Percentiles rank a stretch among this genome's conserved stretches.
phyloP scores from a whole-genome alignment of 2,888 invertebrate genomes.

The Volucella inanis region DNA sequence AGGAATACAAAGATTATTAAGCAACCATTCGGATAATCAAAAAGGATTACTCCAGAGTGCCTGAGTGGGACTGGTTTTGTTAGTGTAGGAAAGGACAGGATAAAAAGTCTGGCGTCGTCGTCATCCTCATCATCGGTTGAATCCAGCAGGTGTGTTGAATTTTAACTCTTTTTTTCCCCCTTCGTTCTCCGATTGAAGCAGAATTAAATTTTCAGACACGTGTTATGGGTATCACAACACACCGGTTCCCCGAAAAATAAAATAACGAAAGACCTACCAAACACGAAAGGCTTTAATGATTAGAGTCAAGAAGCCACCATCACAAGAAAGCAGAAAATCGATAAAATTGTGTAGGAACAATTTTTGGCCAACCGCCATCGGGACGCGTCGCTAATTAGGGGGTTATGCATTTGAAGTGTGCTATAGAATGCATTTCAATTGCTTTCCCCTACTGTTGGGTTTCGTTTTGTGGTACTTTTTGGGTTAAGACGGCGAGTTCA shows the following conservation, averaged over 20 bases:
- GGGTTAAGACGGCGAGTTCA: conserved; percentile 31
- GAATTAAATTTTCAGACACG: conserved; percentile 71
- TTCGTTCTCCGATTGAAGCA: conserved; percentile 42
- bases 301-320: conserved; percentile 51
- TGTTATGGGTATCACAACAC: conserved; percentile 54
- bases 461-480: neutral
- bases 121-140: conserved; percentile 8
- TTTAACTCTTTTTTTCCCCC: conserved; percentile 59
- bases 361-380: conserved; percentile 24
- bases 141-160: conserved; percentile 68
- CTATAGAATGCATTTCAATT: conserved; percentile 16
- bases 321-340: conserved; percentile 53
- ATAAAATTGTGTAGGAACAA: conserved; percentile 43
- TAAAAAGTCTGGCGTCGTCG: conserved; percentile 1
- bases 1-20: conserved; percentile 39
- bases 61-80: neutral
- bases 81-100: conserved; percentile 2
- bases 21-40: conserved; percentile 54
- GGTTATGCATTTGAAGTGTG: conserved; percentile 66
- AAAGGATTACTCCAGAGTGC: conserved; percentile 59
- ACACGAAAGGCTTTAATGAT: conserved; percentile 47
- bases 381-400: conserved; percentile 55
- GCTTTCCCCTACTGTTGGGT: neutral
- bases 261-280: neutral
- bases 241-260: conserved; percentile 31